These are phyloP conservation scores for Agrilus cyanescens DNA, from an alignment of 2,888 invertebrate species.

Conservation along the genomic window DNA sequence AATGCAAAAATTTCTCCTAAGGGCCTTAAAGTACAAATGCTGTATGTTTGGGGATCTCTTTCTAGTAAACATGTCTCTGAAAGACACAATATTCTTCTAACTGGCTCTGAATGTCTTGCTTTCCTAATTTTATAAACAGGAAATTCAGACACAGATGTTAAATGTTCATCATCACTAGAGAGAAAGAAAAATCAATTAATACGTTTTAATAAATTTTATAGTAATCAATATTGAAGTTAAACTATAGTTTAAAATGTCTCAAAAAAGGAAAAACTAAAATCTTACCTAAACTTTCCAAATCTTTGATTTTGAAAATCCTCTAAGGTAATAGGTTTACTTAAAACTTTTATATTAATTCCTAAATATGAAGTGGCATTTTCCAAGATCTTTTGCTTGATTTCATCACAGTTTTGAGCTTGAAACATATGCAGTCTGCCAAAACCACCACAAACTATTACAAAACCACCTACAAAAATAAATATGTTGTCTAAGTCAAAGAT, in stretches of 20 bases:
- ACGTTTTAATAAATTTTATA: too few species aligned
- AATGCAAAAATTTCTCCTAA: constrained; percentile 81
- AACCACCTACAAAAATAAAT: constrained; percentile 47
- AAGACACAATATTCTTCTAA: constrained; percentile 81
- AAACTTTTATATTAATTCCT: constrained; percentile 71
- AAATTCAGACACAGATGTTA: constrained; percentile 95
- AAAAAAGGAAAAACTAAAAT: background rate
- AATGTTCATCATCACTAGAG: constrained; percentile 88
- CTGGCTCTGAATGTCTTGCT: constrained; percentile 69
- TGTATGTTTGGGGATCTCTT: constrained; percentile 94
- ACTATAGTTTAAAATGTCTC: background rate
- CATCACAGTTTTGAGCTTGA: constrained; percentile 71
- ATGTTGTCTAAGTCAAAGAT: background rate
- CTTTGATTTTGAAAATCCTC: constrained; percentile 80
- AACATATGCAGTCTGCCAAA: constrained; percentile 88
- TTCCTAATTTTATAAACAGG: constrained; percentile 85
- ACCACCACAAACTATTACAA: constrained; percentile 83
- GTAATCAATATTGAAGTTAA: background rate
- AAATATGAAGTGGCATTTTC: constrained; percentile 73
- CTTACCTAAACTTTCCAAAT: constrained; percentile 83
- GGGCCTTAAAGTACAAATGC: constrained; percentile 76
- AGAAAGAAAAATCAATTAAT: constrained; percentile 24
- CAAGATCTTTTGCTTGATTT: constrained; percentile 75
- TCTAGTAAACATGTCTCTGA: constrained; percentile 93
- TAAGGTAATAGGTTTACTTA: constrained; percentile 63